These are phyloP conservation scores for Trinectes maculatus DNA, from an alignment of 2,113 vertebrate species.

Conservation along the genomic window DNA sequence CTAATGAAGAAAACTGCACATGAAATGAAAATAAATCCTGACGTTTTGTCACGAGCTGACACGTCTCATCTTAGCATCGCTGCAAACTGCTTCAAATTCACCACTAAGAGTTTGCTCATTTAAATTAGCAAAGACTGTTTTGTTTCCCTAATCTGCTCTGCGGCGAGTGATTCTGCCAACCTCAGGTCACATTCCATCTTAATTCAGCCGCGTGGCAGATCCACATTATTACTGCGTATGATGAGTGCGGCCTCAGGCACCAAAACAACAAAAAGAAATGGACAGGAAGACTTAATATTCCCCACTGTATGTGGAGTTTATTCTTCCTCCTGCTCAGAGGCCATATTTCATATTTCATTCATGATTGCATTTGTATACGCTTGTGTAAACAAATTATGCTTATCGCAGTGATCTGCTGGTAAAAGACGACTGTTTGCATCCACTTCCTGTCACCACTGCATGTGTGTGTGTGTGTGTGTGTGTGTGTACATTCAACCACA, in stretches of 20 bases:
- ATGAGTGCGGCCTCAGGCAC: constrained; percentile 15
- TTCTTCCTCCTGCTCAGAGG: constrained; percentile 6
- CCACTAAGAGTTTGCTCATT: not conserved
- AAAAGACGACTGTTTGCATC: not conserved
- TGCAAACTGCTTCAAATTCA: constrained; percentile 1
- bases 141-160: constrained; percentile 6
- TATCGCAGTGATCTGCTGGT: not conserved
- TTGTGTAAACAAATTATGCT: constrained; percentile 10
- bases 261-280: not conserved
- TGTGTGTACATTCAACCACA: too few relatives aligned
- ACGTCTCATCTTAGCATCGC: not conserved
- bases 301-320: constrained; percentile 27
- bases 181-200: constrained; percentile 52
- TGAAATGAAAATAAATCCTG: constrained; percentile 12
- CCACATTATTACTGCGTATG: constrained; percentile 35
- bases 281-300: constrained; percentile 14
- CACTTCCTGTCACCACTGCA: too few relatives aligned
- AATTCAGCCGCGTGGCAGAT: constrained; percentile 39
- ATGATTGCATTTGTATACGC: constrained; percentile 31
- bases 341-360: constrained; percentile 4
- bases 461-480: too few relatives aligned
- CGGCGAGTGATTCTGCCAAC: constrained; percentile 44
- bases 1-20: constrained; percentile 37
- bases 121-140: not conserved
- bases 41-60: not conserved